Evolutionary conservation across 2,113 vertebrate genomes (phyloP), one percentile per base, ranked within the genome.

Genomic region (Lasiurus cinereus): DNA sequence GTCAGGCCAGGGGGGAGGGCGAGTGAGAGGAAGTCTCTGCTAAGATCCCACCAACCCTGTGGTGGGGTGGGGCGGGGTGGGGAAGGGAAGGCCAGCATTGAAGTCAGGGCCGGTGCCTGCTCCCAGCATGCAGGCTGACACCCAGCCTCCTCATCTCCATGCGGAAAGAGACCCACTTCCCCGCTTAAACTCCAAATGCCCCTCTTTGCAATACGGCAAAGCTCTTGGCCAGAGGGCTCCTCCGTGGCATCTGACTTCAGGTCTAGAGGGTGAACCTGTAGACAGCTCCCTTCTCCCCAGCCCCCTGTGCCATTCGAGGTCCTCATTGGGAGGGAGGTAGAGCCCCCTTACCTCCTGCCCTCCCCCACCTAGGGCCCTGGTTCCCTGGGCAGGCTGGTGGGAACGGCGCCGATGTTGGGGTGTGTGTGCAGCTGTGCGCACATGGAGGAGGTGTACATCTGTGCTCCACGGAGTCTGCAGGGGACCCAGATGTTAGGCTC

Each of bases 161-260:
- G 18, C 76, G 39, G 89, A 76, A 21, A 50, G 89, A 76, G 14
- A 29, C 16, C 8, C 4, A 13, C 50, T 52, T 6, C 3, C 13
- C 33, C 31, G 52, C 54, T 22, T 22, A 92, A 91, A 94, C 59
- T 88, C 84, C 19, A 36, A 27, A 82, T 93, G 56, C 84, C 84
- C 67, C 78, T 90, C 77, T 89, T 93, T 77, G 59, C 84, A 62
- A 43, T 27, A 56, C 86, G 76, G 36, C n/a, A 21, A 2, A n/a
- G 80, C n/a, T 93, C 72, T 80, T 66, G 76, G 88, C 56, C 18
- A 19, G 43, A 33, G 73, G 12, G 56, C 82, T 83, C 78, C n/a
- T 86, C 21, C 36, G 56, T 0, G 2, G 52, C 43, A 12, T 33
- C 36, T 33, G 64, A 80, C 72, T 72, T 54, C 48, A 29, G 50